Conservation (phyloP, 2,113 vertebrate species). For the Sebastes fasciatus region DNA sequence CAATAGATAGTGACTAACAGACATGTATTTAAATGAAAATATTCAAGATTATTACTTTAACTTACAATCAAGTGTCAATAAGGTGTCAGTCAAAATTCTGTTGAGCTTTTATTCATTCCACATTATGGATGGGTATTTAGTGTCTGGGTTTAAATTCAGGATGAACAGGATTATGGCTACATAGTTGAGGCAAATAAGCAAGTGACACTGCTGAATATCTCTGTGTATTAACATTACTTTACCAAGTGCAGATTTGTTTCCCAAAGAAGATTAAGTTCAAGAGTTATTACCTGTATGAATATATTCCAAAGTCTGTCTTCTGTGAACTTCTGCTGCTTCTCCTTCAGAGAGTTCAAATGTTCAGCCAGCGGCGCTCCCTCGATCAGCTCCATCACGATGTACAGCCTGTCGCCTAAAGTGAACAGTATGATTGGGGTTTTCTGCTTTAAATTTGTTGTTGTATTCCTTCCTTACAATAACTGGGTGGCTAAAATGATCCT, state of each 20-base stretch:
- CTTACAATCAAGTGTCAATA: no score
- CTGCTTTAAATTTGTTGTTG: background rate
- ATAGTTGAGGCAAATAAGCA: no score
- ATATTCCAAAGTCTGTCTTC: constrained; percentile 92
- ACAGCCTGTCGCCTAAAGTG: constrained; percentile 87
- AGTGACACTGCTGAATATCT: background rate
- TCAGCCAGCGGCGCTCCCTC: constrained; percentile 89
- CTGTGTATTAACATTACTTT: background rate
- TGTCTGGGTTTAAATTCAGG: no score
- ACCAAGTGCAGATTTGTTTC: background rate
- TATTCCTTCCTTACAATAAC: background rate
- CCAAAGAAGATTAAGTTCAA: background rate
- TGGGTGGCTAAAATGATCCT: constrained; percentile 55
- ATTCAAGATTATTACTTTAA: no score
- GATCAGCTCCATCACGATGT: constrained; percentile 93
- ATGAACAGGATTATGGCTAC: no score
- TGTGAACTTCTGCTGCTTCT: constrained; percentile 89
- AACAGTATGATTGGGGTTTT: accelerated
- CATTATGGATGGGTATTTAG: no score
- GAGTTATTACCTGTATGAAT: constrained; percentile 89
- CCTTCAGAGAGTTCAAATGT: constrained; percentile 90
- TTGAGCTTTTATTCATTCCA: no score
- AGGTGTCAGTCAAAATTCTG: no score
- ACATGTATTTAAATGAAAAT: no score
- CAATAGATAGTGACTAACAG: no score